A percentile compares a stretch with the other conserved stretches of the same genome.
These are phyloP conservation scores for Tipula vernalis DNA, from an alignment of 2,888 invertebrate genomes.

Conservation along the genomic window DNA sequence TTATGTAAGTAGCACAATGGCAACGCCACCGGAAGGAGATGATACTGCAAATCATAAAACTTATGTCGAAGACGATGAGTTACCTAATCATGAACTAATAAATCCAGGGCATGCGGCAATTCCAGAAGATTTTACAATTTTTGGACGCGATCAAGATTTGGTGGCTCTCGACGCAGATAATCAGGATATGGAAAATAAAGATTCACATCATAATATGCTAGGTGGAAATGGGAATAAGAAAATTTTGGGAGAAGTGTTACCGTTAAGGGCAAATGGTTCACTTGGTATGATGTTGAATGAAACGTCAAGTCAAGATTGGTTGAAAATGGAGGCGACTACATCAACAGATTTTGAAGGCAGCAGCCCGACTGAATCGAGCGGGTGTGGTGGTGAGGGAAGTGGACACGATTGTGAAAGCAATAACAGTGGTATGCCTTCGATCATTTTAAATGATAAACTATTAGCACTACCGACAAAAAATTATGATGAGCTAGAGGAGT, in stretches of 20 bases:
- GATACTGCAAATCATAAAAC: not conserved
- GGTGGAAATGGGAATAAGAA: not conserved
- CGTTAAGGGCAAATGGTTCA: not conserved
- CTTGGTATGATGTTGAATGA: not conserved
- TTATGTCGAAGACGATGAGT: constrained; percentile 25
- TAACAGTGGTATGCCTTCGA: not conserved
- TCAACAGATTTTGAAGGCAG: not conserved
- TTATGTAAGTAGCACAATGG: constrained; percentile 14
- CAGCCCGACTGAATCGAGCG: not conserved
- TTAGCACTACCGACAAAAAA: not conserved
- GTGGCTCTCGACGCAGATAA: not conserved
- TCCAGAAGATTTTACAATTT: constrained; percentile 37
- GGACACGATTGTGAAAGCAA: not conserved
- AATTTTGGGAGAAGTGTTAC: not conserved
- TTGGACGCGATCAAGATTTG: constrained; percentile 16
- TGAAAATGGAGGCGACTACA: not conserved
- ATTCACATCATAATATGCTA: not conserved
- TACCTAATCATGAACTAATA: constrained; percentile 19
- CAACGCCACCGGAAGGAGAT: constrained; percentile 12
- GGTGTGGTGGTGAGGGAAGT: not conserved
- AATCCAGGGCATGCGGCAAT: constrained; percentile 43
- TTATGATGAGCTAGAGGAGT: not conserved
- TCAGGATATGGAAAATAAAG: not conserved
- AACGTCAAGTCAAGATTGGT: not conserved
- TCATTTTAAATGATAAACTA: not conserved